Conservation (phyloP, 2,797 vertebrate genomes). For the Thaleichthys pacificus region DNA sequence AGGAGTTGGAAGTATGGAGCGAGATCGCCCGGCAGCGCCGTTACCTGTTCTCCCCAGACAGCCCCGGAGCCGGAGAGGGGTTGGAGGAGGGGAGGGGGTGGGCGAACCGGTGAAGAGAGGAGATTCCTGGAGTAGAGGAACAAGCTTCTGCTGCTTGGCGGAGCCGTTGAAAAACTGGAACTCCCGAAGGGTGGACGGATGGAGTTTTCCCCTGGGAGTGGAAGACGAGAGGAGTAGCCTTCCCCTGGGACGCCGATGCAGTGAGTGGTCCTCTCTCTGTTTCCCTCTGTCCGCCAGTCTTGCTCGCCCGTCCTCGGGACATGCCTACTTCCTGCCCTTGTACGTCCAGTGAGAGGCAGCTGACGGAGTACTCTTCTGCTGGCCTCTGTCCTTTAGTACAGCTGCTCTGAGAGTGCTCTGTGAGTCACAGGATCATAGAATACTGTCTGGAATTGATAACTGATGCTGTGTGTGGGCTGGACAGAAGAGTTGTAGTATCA, state of each 20-base stretch:
- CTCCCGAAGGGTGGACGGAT: not conserved
- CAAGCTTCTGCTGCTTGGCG: not conserved
- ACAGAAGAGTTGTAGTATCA: not conserved
- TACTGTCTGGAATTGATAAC: not conserved
- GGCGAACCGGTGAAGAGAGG: not conserved
- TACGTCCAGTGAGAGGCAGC: not conserved
- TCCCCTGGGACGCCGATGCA: not conserved
- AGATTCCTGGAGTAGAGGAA: not conserved
- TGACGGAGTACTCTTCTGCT: not conserved
- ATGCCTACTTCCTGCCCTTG: not conserved
- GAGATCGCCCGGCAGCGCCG: constrained; percentile 12
- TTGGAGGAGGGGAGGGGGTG: not conserved
- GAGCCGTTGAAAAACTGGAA: constrained; percentile 7
- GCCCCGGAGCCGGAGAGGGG: not conserved
- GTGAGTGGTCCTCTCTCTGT: constrained; percentile 5
- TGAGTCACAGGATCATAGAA: not conserved
- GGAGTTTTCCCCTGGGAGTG: not conserved
- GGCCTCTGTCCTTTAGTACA: not conserved
- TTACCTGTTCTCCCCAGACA: not conserved
- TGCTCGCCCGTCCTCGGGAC: not conserved
- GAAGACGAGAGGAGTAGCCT: not conserved
- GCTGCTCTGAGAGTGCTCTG: not conserved
- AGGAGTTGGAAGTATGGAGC: not conserved
- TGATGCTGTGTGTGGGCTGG: not conserved
- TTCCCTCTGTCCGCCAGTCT: not conserved